A percentile compares a stretch with the other conserved stretches of the same genome.
Conservation (phyloP, 2,888 invertebrate species). For the Apodemia hepburni region DNA sequence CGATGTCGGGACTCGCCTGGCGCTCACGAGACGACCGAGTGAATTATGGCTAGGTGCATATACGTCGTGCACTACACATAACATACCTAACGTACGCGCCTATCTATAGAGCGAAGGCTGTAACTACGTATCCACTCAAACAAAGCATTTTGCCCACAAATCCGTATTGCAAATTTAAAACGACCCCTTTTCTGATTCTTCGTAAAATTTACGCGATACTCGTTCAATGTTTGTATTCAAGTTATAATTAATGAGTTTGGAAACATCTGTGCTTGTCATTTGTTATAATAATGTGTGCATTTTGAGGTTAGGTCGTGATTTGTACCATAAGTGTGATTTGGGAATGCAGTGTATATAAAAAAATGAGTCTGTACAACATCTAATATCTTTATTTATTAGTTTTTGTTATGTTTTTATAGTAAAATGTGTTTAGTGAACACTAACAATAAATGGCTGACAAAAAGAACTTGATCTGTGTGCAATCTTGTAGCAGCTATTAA, state of each 20-base stretch:
- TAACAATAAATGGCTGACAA: conserved; percentile 11
- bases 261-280: conserved; percentile 68
- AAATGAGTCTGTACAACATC: conserved; percentile 7
- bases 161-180: conserved; percentile 55
- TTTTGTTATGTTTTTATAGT: conserved; percentile 14
- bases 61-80: conserved; percentile 54
- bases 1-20: conserved; percentile 41
- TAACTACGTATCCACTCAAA: conserved; percentile 70
- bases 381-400: background rate
- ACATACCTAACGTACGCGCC: conserved; percentile 57
- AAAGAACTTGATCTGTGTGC: conserved; percentile 8
- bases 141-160: conserved; percentile 75
- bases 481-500: conserved; percentile 11
- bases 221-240: conserved; percentile 57
- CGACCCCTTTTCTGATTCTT: conserved; percentile 54
- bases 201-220: conserved; percentile 51
- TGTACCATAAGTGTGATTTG: conserved; percentile 41
- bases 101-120: conserved; percentile 71
- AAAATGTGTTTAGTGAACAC: conserved; percentile 1
- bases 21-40: conserved; percentile 53
- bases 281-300: conserved; percentile 55
- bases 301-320: conserved; percentile 75
- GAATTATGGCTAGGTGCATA: conserved; percentile 68
- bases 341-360: conserved; percentile 32
- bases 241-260: conserved; percentile 47